Percentiles rank a stretch among this genome's conserved stretches.
These are phyloP conservation scores for Sardinella longiceps DNA, from an alignment of 2,797 vertebrate species.

Conservation along the genomic window DNA sequence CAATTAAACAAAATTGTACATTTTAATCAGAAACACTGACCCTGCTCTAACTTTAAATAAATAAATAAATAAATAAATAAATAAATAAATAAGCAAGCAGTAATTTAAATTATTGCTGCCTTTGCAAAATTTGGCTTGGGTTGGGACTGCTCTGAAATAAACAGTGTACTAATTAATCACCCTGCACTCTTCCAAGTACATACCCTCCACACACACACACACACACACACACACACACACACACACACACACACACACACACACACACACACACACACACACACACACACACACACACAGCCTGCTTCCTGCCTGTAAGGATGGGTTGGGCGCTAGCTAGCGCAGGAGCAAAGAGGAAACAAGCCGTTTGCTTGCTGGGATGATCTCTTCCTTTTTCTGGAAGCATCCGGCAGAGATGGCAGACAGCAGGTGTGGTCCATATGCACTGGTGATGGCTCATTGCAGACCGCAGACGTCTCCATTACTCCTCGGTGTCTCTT, in stretches of 20 bases:
- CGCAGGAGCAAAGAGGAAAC: not conserved
- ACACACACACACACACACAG: too few species aligned
- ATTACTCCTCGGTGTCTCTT: conserved; percentile 40
- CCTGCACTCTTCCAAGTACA: not conserved
- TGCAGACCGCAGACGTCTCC: conserved; percentile 48
- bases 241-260: too few species aligned
- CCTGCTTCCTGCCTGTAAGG: not conserved
- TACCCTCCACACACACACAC: not conserved
- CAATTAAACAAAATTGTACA: not conserved
- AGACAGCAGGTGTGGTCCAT: conserved; percentile 47
- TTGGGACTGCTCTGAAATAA: not conserved
- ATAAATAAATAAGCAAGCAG: not conserved
- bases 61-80: too few species aligned
- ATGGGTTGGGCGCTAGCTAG: not conserved
- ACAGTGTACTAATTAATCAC: not conserved
- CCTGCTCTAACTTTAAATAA: not conserved
- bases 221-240: too few species aligned
- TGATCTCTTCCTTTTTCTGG: conserved; percentile 14
- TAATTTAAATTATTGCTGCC: not conserved
- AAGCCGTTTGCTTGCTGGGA: not conserved
- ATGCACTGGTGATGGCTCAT: conserved; percentile 50
- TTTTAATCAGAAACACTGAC: not conserved
- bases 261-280: too few species aligned
- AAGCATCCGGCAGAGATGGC: conserved; percentile 25
- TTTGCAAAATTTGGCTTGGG: not conserved